These are phyloP conservation scores for Chymomyza costata DNA, from an alignment of 1,140 invertebrate genomes.

Conservation along the genomic window DNA sequence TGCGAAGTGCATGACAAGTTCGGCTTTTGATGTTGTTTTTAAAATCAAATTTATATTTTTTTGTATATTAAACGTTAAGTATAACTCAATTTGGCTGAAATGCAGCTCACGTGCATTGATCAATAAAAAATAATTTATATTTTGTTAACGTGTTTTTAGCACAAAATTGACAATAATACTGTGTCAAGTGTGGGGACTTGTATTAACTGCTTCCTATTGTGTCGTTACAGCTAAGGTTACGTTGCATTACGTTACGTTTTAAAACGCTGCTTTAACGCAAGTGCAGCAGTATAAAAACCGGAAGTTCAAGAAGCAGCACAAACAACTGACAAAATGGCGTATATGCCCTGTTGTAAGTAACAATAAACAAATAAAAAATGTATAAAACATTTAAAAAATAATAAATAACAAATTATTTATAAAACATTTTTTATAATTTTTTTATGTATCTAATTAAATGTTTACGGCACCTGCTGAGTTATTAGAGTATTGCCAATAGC, in stretches of 20 bases:
- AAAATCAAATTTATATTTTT: no score
- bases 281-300: conserved; percentile 8
- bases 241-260: no score
- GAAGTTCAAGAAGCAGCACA: conserved; percentile 1
- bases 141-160: no score
- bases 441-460: no score
- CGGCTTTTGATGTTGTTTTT: conserved; percentile 26
- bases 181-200: no score
- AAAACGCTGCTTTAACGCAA: no score
- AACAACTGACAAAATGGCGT: conserved; percentile 58
- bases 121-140: conserved; percentile 6
- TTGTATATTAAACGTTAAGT: no score
- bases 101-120: conserved; percentile 39
- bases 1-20: conserved; percentile 18
- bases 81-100: conserved; percentile 28
- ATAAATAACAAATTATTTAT: neutral
- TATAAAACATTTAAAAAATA: no score
- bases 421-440: no score
- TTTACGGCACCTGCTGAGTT: no score
- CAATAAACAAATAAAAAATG: conserved; percentile 13
- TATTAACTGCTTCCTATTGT: conserved; percentile 38
- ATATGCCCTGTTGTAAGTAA: conserved; percentile 66
- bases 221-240: conserved; percentile 41
- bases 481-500: no score
- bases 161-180: no score